phyloP scores from a whole-genome alignment of 2,888 invertebrate species.

The Mimumesa dahlbomi region DNA sequence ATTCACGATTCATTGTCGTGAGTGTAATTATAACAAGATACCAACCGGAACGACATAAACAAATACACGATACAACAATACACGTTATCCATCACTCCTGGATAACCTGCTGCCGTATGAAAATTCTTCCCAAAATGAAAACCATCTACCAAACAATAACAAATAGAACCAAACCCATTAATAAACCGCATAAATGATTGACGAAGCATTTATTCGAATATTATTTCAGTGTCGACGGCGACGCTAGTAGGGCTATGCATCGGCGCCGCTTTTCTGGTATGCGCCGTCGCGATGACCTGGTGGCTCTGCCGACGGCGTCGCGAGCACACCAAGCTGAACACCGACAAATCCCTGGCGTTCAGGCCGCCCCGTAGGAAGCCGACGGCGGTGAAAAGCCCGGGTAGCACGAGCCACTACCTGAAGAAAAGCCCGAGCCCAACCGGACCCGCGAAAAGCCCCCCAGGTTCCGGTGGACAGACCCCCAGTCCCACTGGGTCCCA shows the following conservation, averaged over 20 bases:
- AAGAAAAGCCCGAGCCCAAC: conserved; percentile 97
- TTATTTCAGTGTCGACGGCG: conserved; percentile 81
- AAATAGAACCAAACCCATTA: neutral
- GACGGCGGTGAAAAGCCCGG: conserved; percentile 92
- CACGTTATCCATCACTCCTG: neutral
- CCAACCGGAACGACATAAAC: neutral
- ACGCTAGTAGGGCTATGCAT: conserved; percentile 85
- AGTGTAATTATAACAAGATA: neutral
- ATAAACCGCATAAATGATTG: neutral
- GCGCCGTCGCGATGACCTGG: conserved; percentile 84
- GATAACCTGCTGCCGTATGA: neutral
- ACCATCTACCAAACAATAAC: neutral
- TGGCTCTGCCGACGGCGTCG: conserved; percentile 85
- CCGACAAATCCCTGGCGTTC: conserved; percentile 84
- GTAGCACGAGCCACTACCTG: conserved; percentile 90
- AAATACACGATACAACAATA: neutral
- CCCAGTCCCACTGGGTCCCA: conserved; percentile 76
- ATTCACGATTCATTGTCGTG: too few species aligned
- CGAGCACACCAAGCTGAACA: conserved; percentile 81
- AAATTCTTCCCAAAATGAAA: neutral
- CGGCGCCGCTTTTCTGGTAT: conserved; percentile 83
- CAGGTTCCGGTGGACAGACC: conserved; percentile 80
- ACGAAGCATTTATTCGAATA: too few species aligned
- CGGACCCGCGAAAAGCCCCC: conserved; percentile 83
- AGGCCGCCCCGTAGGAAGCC: conserved; percentile 87